A percentile compares a stretch with the other conserved stretches of the same genome.
These are phyloP conservation scores for Helicolenus hilgendorfi DNA, from an alignment of 2,797 vertebrate species.

Conservation along the genomic window DNA sequence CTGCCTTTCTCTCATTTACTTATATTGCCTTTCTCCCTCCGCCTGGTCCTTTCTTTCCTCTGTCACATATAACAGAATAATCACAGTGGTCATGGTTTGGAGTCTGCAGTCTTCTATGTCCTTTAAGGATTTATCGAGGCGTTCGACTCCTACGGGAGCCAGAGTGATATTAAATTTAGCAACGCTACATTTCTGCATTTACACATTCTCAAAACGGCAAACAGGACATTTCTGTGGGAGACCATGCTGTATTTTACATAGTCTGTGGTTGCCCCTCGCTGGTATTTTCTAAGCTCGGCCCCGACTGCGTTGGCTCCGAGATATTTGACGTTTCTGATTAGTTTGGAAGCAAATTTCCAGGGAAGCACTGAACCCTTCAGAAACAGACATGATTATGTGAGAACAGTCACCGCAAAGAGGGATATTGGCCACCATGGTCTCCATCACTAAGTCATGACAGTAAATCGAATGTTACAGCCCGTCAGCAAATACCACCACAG, in stretches of 20 bases:
- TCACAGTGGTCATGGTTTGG: constrained; percentile 80
- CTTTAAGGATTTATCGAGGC: constrained; percentile 78
- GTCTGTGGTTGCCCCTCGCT: constrained; percentile 81
- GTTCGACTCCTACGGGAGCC: constrained; percentile 74
- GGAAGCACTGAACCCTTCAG: constrained; percentile 66
- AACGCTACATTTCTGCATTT: constrained; percentile 85
- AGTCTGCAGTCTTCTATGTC: constrained; percentile 73
- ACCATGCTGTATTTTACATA: constrained; percentile 86
- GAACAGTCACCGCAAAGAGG: constrained; percentile 75
- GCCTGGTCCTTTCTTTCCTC: constrained; percentile 48
- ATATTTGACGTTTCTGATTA: constrained; percentile 82
- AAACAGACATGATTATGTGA: constrained; percentile 78
- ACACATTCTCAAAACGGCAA: constrained; percentile 87
- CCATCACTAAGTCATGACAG: constrained; percentile 49
- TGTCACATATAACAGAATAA: constrained; percentile 82
- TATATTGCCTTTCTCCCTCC: constrained; percentile 38
- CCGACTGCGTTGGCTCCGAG: constrained; percentile 63
- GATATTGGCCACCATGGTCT: constrained; percentile 62
- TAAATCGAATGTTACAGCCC: constrained; percentile 65
- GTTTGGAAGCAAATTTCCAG: constrained; percentile 73
- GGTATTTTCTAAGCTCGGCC: constrained; percentile 77
- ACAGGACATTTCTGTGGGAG: constrained; percentile 86
- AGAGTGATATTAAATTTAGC: constrained; percentile 85
- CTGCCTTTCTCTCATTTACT: constrained; percentile 60
- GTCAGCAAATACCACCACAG: constrained; percentile 50